These are phyloP conservation scores for Actinopyga echinites DNA, from an alignment of 53 echinoderm and acorn worm genomes.

Conservation along the genomic window DNA sequence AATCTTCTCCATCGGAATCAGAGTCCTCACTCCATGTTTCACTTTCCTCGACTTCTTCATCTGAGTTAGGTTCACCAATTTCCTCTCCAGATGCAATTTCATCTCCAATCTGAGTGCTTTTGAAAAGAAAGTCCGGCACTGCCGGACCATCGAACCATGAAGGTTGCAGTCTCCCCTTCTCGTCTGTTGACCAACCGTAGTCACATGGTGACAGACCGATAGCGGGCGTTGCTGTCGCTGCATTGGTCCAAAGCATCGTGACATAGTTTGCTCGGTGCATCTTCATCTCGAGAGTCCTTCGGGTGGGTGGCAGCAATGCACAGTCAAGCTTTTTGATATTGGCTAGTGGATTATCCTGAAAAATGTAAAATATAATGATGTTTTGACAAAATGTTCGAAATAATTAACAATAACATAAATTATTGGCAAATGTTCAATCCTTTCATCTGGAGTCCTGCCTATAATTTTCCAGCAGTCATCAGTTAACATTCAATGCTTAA, in stretches of 20 bases:
- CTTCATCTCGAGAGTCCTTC: slow-evolving; percentile 31
- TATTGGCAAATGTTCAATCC: too few relatives aligned
- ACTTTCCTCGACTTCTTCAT: neutral
- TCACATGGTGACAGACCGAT: neutral
- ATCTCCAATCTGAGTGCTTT: neutral
- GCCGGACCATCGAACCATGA: slow-evolving; percentile 19
- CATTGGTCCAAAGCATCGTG: slow-evolving; percentile 5
- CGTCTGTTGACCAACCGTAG: neutral
- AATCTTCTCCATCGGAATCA: neutral
- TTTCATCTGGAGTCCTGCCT: too few relatives aligned
- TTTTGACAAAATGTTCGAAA: neutral
- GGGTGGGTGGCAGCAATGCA: slow-evolving; percentile 57
- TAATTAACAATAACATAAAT: too few relatives aligned
- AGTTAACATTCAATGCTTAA: too few relatives aligned
- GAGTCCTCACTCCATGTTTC: slow-evolving; percentile 38
- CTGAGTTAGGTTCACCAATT: neutral
- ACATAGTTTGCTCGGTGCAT: neutral
- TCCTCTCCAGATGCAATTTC: slow-evolving; percentile 10
- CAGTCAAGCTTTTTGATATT: slow-evolving; percentile 61
- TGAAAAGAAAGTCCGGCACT: neutral
- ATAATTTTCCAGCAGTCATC: too few relatives aligned
- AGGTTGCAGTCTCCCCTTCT: neutral
- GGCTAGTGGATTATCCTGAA: slow-evolving; percentile 55
- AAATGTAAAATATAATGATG: neutral
- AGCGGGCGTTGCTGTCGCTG: neutral